Percentiles rank a stretch among this genome's conserved stretches.
These are phyloP conservation scores for Cyprinodon tularosa DNA, from an alignment of 2,113 vertebrate species.

Conservation along the genomic window DNA sequence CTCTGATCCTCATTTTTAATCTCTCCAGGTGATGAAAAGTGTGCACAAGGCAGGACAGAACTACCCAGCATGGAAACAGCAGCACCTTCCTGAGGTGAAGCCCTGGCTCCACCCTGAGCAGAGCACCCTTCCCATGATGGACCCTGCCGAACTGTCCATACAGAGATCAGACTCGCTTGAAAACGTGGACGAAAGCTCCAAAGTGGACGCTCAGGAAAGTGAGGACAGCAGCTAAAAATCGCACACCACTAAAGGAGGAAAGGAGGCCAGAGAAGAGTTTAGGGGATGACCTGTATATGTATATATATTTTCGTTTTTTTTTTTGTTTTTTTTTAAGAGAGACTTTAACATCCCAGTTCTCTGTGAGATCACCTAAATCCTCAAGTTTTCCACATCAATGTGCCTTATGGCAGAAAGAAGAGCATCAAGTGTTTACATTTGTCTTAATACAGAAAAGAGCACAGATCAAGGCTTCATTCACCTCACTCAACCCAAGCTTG, in stretches of 20 bases:
- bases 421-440: constrained; percentile 62
- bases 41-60: constrained; percentile 78
- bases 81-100: constrained; percentile 72
- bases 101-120: constrained; percentile 83
- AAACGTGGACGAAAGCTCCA: constrained; percentile 78
- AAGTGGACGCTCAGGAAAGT: constrained; percentile 58
- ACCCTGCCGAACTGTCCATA: constrained; percentile 75
- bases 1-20: constrained; percentile 18
- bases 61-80: constrained; percentile 79
- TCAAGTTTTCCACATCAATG: constrained; percentile 8
- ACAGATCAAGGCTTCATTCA: constrained; percentile 49
- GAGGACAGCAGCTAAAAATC: constrained; percentile 73
- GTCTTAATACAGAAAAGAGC: constrained; percentile 31
- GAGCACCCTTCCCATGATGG: constrained; percentile 76
- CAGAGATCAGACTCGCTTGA: constrained; percentile 82
- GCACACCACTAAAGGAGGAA: background rate
- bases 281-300: constrained; percentile 15
- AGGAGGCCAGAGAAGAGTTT: background rate
- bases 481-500: constrained; percentile 33
- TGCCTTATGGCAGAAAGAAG: constrained; percentile 42
- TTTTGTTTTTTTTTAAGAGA: background rate
- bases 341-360: constrained; percentile 24
- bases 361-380: background rate
- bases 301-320: background rate
- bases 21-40: constrained; percentile 77